phyloP scores from a whole-genome alignment of 2,113 vertebrate genomes.

The Neotoma lepida region DNA sequence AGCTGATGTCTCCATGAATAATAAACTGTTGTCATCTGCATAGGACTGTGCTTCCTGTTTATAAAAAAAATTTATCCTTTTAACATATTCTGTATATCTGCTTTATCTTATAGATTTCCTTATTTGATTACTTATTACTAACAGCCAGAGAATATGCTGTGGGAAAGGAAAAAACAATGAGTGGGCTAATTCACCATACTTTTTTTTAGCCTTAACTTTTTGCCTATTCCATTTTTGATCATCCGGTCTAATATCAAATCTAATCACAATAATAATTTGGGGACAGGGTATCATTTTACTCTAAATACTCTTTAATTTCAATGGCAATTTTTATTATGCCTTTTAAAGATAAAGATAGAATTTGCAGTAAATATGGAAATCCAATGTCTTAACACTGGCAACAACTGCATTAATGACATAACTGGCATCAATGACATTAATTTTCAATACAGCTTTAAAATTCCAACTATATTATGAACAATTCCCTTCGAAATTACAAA shows the following conservation, averaged over 20 bases:
- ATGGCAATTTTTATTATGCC: constrained; percentile 14
- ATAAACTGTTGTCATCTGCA: constrained; percentile 98
- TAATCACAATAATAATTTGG: background rate
- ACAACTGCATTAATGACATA: no score
- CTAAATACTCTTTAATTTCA: constrained; percentile 47
- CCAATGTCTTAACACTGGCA: background rate
- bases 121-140: background rate
- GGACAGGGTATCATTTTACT: background rate
- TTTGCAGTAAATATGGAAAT: background rate
- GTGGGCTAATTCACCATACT: background rate
- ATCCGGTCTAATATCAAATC: constrained; percentile 14
- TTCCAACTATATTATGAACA: background rate
- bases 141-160: background rate
- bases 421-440: no score
- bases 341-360: background rate
- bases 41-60: constrained; percentile 97
- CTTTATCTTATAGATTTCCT: background rate
- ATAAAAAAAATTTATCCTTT: background rate
- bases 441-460: background rate
- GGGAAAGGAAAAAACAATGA: background rate
- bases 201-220: background rate
- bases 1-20: constrained; percentile 99
- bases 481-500: constrained; percentile 35
- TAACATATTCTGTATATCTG: background rate
- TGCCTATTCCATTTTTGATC: background rate